Conservation (phyloP, 2,888 invertebrate genomes). For the Branchellion lobata region DNA sequence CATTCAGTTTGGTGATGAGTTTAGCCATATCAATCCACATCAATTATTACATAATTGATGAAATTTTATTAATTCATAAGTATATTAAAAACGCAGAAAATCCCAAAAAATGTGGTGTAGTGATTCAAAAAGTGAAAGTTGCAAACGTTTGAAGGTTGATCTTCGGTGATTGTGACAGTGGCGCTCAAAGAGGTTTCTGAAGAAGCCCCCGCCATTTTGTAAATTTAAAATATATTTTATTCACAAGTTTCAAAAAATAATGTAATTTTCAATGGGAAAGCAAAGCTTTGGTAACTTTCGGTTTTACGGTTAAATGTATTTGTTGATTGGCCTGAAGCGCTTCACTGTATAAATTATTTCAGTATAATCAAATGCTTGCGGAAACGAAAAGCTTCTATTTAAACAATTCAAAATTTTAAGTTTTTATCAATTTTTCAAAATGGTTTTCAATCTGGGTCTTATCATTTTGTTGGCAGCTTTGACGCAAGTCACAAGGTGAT, state of each 20-base stretch:
- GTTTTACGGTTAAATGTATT: not conserved
- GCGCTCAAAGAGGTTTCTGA: not conserved
- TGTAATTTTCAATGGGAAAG: not conserved
- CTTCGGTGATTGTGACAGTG: not conserved
- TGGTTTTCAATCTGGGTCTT: not conserved
- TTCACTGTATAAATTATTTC: not conserved
- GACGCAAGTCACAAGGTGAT: not conserved
- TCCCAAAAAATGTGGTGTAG: not conserved
- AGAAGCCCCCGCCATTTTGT: not conserved
- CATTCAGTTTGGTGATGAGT: not conserved
- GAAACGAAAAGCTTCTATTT: not conserved
- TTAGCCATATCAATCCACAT: not conserved
- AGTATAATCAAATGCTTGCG: not conserved
- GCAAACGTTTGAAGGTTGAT: not conserved
- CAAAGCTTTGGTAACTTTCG: not conserved
- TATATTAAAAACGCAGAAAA: not conserved
- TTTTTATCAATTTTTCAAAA: not conserved
- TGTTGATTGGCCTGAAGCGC: constrained; percentile 1
- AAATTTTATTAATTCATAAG: too few species aligned
- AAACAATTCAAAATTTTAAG: not conserved
- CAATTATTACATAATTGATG: too few species aligned
- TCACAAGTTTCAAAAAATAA: too few species aligned
- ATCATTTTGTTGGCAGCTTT: not conserved
- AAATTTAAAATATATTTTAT: not conserved
- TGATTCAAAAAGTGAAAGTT: not conserved